A percentile compares a stretch with the other conserved stretches of the same genome.
phyloP scores from a whole-genome alignment of 2,888 invertebrate species.

The Erpobdella octoculata region DNA sequence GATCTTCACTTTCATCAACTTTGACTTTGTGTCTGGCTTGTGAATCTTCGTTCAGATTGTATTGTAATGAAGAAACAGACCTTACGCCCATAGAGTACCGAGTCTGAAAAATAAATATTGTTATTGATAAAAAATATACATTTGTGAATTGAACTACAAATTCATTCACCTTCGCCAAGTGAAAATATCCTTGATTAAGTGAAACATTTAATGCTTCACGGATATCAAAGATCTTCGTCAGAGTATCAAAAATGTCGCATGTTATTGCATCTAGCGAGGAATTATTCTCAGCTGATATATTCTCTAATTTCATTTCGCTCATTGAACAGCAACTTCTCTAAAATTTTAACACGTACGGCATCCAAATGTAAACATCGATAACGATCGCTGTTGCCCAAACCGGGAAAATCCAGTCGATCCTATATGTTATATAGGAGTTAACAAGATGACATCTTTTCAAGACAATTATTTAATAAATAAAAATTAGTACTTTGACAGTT shows the following conservation, averaged over 20 bases:
- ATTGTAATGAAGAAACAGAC: conserved; percentile 41
- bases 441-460: too few relatives aligned
- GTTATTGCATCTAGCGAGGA: conserved; percentile 28
- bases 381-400: too few relatives aligned
- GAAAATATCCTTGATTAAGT: conserved; percentile 31
- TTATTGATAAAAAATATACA: background rate
- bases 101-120: conserved; percentile 35
- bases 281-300: too few relatives aligned
- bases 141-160: too few relatives aligned
- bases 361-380: too few relatives aligned
- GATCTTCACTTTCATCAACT: conserved; percentile 3
- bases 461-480: too few relatives aligned
- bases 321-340: background rate
- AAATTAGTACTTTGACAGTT: too few relatives aligned
- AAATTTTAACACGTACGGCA: too few relatives aligned
- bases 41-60: conserved; percentile 39
- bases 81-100: conserved; percentile 44
- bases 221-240: conserved; percentile 23
- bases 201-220: conserved; percentile 25
- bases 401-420: too few relatives aligned
- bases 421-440: too few relatives aligned
- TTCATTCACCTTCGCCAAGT: conserved; percentile 32
- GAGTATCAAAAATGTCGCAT: conserved; percentile 26
- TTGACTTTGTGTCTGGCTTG: conserved; percentile 37
- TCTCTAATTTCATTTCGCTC: too few relatives aligned